Evolutionary conservation across 2,888 invertebrate species (phyloP), one percentile per base, ranked within the genome.

Genomic region (Zaprionus lineosus): DNA sequence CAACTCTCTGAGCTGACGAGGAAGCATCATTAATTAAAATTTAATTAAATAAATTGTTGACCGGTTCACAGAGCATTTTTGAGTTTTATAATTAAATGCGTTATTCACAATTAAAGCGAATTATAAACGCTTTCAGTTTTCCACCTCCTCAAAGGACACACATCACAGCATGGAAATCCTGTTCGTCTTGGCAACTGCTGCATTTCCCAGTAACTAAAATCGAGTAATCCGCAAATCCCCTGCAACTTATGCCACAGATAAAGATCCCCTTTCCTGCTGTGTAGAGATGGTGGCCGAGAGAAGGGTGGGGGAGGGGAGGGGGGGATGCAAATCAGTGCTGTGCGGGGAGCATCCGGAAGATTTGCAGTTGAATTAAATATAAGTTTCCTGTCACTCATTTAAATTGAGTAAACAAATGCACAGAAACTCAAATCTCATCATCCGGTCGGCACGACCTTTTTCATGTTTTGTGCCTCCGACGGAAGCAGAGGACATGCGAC

Each of bases 341-440:
- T 7, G 7, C 3, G 14, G 16, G 9, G 9, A 16, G 18, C 11
- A 34, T 34, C 4, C 12, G 5, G 16, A 18, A 19, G 29, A 59
- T 61, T 59, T 63, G 56, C 59, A 52, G 44, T 34, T 48, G 53
- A 37, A 61, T 83, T 60, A 57, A 79, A 64, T 67, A 60, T 61
- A 55, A 73, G 60, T 57, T 53, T 57, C 50, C 65, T 76, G 81
- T 76, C 77, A 73, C 70, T 77, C 81, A 84, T 81, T 76, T 64
- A 75, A 75, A 75, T 79, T 58, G 69, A 44, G 66, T 56, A 71
- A 61, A 70, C 70, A 64, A 76, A 73, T 66, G 74, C 51, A 68
- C 53, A 75, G 51, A 63, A 60, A 61, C 75, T 62, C 81, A 57
- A 52, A 62, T 69, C 73, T 47, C 63, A 75, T 67, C 81, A 57